Percentiles rank a stretch among this genome's conserved stretches.
These are phyloP conservation scores for Ctenodactylus gundi DNA, from an alignment of 2,113 vertebrate genomes.

Conservation along the genomic window DNA sequence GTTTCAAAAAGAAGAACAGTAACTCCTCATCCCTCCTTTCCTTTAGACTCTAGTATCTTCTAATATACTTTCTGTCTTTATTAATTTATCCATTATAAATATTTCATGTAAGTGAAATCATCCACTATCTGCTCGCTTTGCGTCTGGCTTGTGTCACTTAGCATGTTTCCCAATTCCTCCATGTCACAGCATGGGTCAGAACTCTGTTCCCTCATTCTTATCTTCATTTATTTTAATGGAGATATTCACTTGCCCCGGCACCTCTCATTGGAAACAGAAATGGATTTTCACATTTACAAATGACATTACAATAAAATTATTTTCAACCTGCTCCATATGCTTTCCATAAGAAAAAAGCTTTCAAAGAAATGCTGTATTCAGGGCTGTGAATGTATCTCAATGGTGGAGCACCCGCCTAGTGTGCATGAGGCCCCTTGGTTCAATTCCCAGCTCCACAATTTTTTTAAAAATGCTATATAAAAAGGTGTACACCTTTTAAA, in stretches of 20 bases:
- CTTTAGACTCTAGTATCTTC: background rate
- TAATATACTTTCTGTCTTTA: background rate
- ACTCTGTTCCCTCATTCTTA: background rate
- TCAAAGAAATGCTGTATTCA: background rate
- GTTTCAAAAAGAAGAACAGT: too few relatives aligned
- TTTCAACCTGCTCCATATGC: slow-evolving; percentile 13
- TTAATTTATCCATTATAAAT: slow-evolving; percentile 26
- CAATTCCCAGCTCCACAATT: too few relatives aligned
- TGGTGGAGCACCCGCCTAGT: background rate
- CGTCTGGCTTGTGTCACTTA: slow-evolving; percentile 31
- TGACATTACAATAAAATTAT: slow-evolving; percentile 3
- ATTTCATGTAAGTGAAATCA: background rate
- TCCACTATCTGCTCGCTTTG: background rate
- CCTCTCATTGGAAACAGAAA: slow-evolving; percentile 3
- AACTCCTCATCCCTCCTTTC: background rate
- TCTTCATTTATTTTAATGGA: background rate
- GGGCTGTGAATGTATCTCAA: background rate
- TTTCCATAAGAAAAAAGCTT: slow-evolving; percentile 16
- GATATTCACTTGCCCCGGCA: background rate
- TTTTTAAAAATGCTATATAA: too few relatives aligned
- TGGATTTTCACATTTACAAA: slow-evolving; percentile 13
- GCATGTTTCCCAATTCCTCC: slow-evolving; percentile 2
- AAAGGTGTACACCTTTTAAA: slow-evolving; percentile 26
- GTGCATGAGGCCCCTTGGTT: background rate
- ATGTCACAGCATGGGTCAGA: background rate